Base-by-base conservation (phyloP, 2,113 vertebrate species). In the Sclerurus mexicanus region DNA sequence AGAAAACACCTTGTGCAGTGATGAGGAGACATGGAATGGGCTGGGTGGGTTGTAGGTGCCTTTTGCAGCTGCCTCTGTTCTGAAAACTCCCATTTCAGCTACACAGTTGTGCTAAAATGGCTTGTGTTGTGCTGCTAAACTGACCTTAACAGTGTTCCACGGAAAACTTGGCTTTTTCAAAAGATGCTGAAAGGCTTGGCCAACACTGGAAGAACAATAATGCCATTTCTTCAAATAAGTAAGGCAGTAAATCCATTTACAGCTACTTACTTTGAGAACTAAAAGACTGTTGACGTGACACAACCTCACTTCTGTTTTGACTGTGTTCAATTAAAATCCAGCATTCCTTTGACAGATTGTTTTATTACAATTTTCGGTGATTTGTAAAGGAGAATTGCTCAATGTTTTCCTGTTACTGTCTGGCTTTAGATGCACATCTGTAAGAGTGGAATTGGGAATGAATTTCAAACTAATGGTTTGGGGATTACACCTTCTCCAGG, bases 221-320 rank as follows among this genome's bases (percentile, higher is more conserved):
- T 35, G 13, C 9, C 40, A 0, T 40, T 84, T 62, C 21, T 87
- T 67, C 49, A 58, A 55, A 33, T 49, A 59, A 74, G 10, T 8
- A 55, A 80, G 30, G 7, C 49, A 33, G 23, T 44, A 68, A 60
- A 74, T 71, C 37, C 9, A 17, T 46, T 88, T 64, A 28, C 3
- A 9, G 23, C 42, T 72, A 4, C 19, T 53, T 40, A n/a, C 21
- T 0, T 0, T 91, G 68, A 66, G 50, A 74, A 21, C 49, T 46
- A 63, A 49, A 40, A 77, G 40, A 9, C 37, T 25, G 10, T 58
- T 78, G n/a, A 22, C 6, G 0, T 60, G 80, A n/a, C 25, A 16
- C 11, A 22, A 1, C 13, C 12, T 28, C n/a, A 19, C 16, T 59
- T 55, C 30, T 64, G 17, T 47, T 72, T 79, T 49, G 19, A 14